These are phyloP conservation scores for Dendrocincla fuliginosa DNA, from an alignment of 2,797 vertebrate genomes.

Conservation along the genomic window DNA sequence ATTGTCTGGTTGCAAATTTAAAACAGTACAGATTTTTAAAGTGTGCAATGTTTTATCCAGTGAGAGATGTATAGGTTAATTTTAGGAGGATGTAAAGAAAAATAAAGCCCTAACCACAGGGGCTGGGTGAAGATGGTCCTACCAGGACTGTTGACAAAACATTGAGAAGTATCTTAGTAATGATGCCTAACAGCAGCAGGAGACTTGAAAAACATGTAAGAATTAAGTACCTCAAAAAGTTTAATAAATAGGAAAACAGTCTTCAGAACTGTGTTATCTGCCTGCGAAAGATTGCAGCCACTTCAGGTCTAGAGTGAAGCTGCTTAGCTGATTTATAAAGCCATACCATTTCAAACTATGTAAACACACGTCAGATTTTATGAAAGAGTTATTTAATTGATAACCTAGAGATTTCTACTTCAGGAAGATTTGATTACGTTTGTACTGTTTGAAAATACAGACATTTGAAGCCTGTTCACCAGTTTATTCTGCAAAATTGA, in stretches of 20 bases:
- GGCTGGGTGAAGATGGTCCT: neutral
- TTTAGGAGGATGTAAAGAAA: neutral
- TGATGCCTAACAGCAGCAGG: neutral
- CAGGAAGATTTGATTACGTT: neutral
- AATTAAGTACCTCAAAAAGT: neutral
- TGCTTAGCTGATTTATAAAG: neutral
- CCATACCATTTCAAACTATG: neutral
- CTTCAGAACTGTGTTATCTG: neutral
- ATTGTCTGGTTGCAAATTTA: neutral
- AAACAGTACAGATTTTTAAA: neutral
- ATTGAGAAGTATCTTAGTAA: neutral
- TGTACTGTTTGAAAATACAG: neutral
- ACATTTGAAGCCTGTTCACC: neutral
- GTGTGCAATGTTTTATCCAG: neutral
- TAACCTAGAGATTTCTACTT: neutral
- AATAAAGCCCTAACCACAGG: neutral
- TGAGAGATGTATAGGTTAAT: neutral
- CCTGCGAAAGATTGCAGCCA: neutral
- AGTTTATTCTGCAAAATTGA: neutral
- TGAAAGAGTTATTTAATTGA: neutral
- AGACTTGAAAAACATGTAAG: neutral
- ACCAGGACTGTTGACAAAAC: neutral
- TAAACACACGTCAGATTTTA: neutral
- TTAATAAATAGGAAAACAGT: neutral
- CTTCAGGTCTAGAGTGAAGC: neutral